phyloP scores from a whole-genome alignment of 2,797 vertebrate species.

The Vultur gryphus region DNA sequence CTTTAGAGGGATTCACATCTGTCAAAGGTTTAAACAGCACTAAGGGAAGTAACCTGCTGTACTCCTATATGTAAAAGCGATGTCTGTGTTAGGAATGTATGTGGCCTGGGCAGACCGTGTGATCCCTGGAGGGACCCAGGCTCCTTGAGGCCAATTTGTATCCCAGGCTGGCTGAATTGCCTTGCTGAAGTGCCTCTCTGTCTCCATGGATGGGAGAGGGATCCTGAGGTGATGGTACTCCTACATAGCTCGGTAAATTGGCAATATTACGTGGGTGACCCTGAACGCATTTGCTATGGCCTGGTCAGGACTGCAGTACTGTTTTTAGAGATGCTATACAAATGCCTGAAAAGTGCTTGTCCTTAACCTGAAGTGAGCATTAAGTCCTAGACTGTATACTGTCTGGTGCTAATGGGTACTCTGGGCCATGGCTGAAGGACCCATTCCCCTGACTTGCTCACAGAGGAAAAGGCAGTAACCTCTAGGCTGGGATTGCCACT shows the following conservation, averaged over 20 bases:
- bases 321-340: neutral
- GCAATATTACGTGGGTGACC: neutral
- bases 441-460: neutral
- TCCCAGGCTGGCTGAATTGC: neutral
- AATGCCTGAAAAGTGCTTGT: neutral
- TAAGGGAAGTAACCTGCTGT: neutral
- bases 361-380: neutral
- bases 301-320: neutral
- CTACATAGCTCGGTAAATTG: neutral
- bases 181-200: neutral
- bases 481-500: neutral
- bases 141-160: neutral
- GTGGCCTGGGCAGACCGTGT: neutral
- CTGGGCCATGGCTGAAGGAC: neutral
- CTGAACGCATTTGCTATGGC: neutral
- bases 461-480: neutral
- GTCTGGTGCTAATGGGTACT: neutral
- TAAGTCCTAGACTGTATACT: neutral
- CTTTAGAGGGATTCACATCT: neutral
- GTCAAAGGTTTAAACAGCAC: neutral
- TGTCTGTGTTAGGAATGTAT: neutral
- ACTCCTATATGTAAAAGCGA: neutral
- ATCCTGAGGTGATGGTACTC: neutral
- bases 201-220: neutral
- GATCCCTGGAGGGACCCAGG: neutral